Conservation (phyloP, 2,113 vertebrate genomes). For the Epinephelus fuscoguttatus region DNA sequence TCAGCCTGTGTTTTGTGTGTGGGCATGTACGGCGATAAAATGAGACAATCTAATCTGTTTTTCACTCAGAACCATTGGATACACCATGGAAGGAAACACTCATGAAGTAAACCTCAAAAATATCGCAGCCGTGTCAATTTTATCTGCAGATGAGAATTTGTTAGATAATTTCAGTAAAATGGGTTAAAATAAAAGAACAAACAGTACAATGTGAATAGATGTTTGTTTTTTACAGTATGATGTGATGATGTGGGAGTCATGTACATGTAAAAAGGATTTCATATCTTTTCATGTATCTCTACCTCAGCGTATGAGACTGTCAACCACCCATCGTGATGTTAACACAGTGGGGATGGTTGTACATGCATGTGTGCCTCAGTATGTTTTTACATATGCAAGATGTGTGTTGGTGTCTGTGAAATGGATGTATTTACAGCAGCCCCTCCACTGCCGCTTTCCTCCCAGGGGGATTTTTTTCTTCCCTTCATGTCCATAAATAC, state of each 20-base stretch:
- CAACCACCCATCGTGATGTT: constrained; percentile 9
- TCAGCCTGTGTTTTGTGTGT: constrained; percentile 23
- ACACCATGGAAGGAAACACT: neutral
- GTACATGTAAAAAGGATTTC: neutral
- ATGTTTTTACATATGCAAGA: constrained; percentile 30
- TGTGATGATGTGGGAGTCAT: constrained; percentile 38
- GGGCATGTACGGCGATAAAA: constrained; percentile 9
- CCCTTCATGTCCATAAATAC: constrained; percentile 57
- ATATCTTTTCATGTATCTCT: too few species aligned
- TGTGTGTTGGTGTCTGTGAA: constrained; percentile 32
- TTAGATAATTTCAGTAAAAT: constrained; percentile 8
- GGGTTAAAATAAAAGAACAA: constrained; percentile 1
- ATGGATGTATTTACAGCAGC: constrained; percentile 39
- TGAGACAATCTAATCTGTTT: constrained; percentile 44
- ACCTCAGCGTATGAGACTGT: neutral
- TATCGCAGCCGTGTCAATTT: neutral
- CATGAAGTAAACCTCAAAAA: constrained; percentile 8
- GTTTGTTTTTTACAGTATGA: neutral
- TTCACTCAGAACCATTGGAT: constrained; percentile 3
- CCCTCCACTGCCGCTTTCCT: neutral
- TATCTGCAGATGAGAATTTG: neutral
- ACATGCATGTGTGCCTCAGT: neutral
- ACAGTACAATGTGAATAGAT: neutral
- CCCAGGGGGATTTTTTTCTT: constrained; percentile 23
- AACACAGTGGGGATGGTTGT: neutral